These are phyloP conservation scores for Trachelus troglodyta DNA, from an alignment of 2,888 invertebrate species.

Conservation along the genomic window DNA sequence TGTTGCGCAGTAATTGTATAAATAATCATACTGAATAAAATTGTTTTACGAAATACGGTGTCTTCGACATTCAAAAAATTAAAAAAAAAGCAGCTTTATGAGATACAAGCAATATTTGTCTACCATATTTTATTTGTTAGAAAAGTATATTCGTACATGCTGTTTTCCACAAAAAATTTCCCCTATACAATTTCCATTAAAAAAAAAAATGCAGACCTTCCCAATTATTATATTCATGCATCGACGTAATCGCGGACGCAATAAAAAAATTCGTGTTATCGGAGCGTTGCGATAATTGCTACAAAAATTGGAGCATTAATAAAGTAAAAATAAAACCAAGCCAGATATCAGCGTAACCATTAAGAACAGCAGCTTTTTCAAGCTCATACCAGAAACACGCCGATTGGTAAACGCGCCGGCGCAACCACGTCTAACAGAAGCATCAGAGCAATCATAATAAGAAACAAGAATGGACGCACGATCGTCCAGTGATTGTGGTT, in stretches of 20 bases:
- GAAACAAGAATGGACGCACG: not conserved
- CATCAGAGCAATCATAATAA: not conserved
- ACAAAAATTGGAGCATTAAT: not conserved
- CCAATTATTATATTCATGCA: no score
- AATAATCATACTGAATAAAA: not conserved
- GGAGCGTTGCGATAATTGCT: not conserved
- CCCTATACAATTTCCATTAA: no score
- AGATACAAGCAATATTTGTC: not conserved
- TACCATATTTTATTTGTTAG: not conserved
- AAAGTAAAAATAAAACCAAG: not conserved
- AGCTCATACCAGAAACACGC: not conserved
- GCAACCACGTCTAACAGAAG: not conserved
- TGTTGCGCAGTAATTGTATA: constrained; percentile 1
- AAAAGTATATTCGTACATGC: not conserved
- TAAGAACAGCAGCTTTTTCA: not conserved
- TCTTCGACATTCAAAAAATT: not conserved
- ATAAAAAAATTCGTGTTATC: not conserved
- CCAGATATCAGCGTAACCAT: not conserved
- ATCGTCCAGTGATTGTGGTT: not conserved
- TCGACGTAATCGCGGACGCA: no score
- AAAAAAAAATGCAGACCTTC: no score
- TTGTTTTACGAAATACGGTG: not conserved
- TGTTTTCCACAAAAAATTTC: not conserved
- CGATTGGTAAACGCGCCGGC: not conserved
- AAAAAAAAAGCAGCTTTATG: not conserved